Evolutionary conservation across 1,140 invertebrate genomes (phyloP).

Genomic region (Drosophila truncata): DNA sequence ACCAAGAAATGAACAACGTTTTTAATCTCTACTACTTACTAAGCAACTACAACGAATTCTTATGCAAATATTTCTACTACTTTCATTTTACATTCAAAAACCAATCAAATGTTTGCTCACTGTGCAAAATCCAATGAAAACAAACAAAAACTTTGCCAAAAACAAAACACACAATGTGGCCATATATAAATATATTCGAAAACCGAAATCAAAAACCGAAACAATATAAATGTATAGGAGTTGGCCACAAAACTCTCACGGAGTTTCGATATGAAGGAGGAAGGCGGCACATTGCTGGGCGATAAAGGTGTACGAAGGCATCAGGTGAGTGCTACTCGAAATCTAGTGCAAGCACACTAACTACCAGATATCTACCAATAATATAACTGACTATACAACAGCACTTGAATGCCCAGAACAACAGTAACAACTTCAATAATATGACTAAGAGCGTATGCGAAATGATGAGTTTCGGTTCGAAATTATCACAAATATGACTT

Average conservation of each 20-base stretch:
- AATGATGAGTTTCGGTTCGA: conserved; percentile 34
- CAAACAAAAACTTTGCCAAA: conserved; percentile 32
- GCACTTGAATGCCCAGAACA: conserved; percentile 73
- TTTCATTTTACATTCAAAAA: conserved; percentile 77
- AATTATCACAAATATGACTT: conserved; percentile 19
- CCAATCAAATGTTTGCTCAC: conserved; percentile 61
- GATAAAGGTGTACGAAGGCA: conserved; percentile 87
- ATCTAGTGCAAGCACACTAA: conserved; percentile 56
- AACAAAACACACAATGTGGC: conserved; percentile 39
- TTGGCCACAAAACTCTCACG: conserved; percentile 93
- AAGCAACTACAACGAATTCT: conserved; percentile 73
- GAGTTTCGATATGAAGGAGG: conserved; percentile 94
- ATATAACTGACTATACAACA: conserved; percentile 46
- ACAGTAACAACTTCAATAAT: conserved; percentile 44
- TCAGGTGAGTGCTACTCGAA: conserved; percentile 82
- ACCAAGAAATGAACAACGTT: conserved; percentile 52
- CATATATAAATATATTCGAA: conserved; percentile 25
- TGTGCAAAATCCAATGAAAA: conserved; percentile 52
- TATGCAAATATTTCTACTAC: conserved; percentile 82
- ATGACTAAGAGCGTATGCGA: conserved; percentile 35
- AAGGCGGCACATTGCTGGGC: conserved; percentile 90
- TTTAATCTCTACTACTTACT: conserved; percentile 50
- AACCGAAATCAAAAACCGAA: conserved; percentile 35
- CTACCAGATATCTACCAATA: conserved; percentile 46
- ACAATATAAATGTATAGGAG: conserved; percentile 87